Conservation (phyloP, 2,888 invertebrate species). For the Lasioglossum figueresi region DNA sequence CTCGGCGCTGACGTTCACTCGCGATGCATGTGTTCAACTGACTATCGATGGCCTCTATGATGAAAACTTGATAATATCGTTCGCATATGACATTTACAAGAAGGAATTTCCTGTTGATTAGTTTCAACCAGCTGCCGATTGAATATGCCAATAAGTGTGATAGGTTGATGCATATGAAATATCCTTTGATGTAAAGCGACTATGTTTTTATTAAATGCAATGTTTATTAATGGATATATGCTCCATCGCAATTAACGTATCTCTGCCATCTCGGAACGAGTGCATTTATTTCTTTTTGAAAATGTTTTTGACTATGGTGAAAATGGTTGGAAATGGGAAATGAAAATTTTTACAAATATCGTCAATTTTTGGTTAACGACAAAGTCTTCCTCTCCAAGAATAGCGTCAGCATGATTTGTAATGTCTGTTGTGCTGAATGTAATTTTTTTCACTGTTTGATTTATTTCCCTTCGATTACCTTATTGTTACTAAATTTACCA, state of each 20-base stretch:
- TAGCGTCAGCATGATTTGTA: too few relatives aligned
- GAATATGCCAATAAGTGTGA: slow-evolving; percentile 3
- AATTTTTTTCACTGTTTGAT: too few relatives aligned
- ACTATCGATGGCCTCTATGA: neutral
- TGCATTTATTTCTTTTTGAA: neutral
- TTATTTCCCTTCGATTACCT: too few relatives aligned
- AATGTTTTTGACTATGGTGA: too few relatives aligned
- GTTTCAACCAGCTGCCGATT: slow-evolving; percentile 1
- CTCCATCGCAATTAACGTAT: too few relatives aligned
- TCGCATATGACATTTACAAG: slow-evolving; percentile 11
- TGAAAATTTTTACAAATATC: neutral
- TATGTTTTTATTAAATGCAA: neutral
- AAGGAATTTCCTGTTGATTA: slow-evolving; percentile 11
- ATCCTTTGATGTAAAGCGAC: neutral
- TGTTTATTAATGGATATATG: neutral
- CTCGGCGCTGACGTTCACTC: slow-evolving; percentile 8
- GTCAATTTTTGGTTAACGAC: too few relatives aligned
- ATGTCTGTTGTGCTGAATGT: too few relatives aligned
- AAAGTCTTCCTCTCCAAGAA: too few relatives aligned
- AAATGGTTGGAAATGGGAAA: too few relatives aligned
- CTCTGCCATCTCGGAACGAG: neutral
- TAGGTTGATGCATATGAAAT: neutral
- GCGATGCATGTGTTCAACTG: neutral
- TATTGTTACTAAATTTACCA: too few relatives aligned
- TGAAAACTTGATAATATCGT: slow-evolving; percentile 4